Evolutionary conservation across 2,113 vertebrate genomes (phyloP).

Genomic region (Zonotrichia leucophrys): DNA sequence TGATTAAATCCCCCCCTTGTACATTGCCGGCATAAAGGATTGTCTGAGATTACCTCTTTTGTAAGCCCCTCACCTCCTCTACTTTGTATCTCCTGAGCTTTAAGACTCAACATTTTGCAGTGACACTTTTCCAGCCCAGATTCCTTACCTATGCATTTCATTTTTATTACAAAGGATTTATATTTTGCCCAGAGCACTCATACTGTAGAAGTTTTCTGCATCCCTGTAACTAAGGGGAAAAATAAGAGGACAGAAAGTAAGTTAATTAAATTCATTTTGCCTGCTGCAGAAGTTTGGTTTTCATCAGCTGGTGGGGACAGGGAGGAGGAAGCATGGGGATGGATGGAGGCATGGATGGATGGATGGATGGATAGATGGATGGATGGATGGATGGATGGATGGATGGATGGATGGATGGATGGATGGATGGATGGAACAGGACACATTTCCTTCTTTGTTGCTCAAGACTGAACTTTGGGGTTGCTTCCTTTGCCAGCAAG

Average conservation of each 20-base stretch:
- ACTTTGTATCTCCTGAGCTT: not conserved
- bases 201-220: not conserved
- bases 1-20: not conserved
- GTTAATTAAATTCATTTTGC: not conserved
- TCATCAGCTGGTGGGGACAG: not conserved
- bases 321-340: not conserved
- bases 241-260: not conserved
- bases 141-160: not conserved
- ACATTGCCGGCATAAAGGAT: not conserved
- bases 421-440: not conserved
- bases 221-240: not conserved
- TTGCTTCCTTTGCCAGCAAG: not conserved
- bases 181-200: not conserved
- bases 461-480: not conserved
- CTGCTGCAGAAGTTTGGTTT: not conserved
- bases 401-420: not conserved
- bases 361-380: not conserved
- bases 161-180: not conserved
- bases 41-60: not conserved
- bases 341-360: not conserved
- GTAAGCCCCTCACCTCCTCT: not conserved
- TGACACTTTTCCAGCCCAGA: not conserved
- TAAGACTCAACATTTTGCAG: not conserved
- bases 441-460: not conserved
- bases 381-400: not conserved